Conservation (phyloP, 2,888 invertebrate species). For the Hypena proboscidalis region DNA sequence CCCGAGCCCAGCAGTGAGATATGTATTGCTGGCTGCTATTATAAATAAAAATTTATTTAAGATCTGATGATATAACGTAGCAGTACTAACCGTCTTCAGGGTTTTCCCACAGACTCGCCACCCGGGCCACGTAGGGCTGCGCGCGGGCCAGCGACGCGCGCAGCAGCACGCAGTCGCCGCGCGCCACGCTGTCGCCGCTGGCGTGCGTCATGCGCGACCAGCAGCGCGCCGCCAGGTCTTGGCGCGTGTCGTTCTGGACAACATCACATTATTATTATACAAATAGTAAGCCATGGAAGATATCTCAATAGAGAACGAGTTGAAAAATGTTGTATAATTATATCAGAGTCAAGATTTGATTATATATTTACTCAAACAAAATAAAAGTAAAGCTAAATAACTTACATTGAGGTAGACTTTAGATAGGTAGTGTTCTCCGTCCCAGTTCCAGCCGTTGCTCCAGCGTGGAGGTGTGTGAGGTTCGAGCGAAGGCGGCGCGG, state of each 20-base stretch:
- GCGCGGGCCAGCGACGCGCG: conserved; percentile 94
- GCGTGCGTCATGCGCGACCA: conserved; percentile 96
- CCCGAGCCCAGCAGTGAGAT: no score
- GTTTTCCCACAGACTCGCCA: conserved; percentile 97
- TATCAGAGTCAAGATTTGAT: no score
- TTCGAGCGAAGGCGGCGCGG: conserved; percentile 40
- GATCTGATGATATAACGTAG: no score
- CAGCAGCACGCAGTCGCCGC: conserved; percentile 96
- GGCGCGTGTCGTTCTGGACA: conserved; percentile 69
- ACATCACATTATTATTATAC: conserved; percentile 2
- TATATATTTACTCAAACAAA: no score
- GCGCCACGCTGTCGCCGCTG: conserved; percentile 94
- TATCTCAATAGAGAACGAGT: no score
- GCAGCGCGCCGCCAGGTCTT: conserved; percentile 90
- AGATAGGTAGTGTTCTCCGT: conserved; percentile 92
- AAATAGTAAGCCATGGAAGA: no score
- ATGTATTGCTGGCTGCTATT: no score
- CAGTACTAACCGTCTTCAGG: conserved; percentile 92
- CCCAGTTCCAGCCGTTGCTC: conserved; percentile 98
- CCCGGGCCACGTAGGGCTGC: conserved; percentile 96
- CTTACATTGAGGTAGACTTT: conserved; percentile 95
- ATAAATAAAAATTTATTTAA: no score
- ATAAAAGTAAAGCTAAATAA: no score
- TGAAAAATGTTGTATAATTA: no score
- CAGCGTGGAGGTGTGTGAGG: conserved; percentile 81